A percentile compares a stretch with the other conserved stretches of the same genome.
phyloP scores from a whole-genome alignment of 2,113 vertebrate species.

The Bubo blakistoni region DNA sequence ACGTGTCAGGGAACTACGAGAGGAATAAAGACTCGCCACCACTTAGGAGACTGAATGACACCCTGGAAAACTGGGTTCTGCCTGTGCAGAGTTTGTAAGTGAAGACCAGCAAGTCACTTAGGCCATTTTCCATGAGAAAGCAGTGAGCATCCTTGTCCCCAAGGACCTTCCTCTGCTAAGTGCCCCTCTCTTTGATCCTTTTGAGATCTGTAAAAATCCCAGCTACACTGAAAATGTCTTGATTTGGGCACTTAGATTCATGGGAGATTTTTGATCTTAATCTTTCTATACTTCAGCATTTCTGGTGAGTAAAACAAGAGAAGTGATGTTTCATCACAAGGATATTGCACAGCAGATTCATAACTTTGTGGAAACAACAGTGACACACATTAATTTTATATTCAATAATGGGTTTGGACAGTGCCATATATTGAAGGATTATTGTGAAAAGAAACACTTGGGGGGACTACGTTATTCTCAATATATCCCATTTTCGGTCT shows the following conservation, averaged over 20 bases:
- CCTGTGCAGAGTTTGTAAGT: not conserved
- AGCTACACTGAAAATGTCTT: not conserved
- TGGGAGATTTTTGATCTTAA: not conserved
- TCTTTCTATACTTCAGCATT: not conserved
- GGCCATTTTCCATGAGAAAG: not conserved
- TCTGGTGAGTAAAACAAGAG: not conserved
- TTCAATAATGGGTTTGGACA: not conserved
- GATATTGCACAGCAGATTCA: not conserved
- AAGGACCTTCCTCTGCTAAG: not conserved
- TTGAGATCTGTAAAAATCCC: not conserved
- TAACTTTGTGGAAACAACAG: not conserved
- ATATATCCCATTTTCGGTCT: not conserved
- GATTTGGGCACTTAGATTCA: not conserved
- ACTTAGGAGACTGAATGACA: not conserved
- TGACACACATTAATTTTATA: not conserved
- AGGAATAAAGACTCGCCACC: not conserved
- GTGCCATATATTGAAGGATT: not conserved
- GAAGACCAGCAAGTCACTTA: not conserved
- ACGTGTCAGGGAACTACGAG: accelerated
- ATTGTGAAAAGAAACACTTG: not conserved
- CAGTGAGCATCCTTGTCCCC: not conserved
- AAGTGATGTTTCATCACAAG: not conserved
- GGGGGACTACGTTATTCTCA: not conserved
- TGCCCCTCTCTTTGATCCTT: not conserved
- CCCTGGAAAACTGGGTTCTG: not conserved